A percentile compares a stretch with the other conserved stretches of the same genome.
Conservation (phyloP, 2,113 vertebrate species). For the Pelmatolapia mariae region DNA sequence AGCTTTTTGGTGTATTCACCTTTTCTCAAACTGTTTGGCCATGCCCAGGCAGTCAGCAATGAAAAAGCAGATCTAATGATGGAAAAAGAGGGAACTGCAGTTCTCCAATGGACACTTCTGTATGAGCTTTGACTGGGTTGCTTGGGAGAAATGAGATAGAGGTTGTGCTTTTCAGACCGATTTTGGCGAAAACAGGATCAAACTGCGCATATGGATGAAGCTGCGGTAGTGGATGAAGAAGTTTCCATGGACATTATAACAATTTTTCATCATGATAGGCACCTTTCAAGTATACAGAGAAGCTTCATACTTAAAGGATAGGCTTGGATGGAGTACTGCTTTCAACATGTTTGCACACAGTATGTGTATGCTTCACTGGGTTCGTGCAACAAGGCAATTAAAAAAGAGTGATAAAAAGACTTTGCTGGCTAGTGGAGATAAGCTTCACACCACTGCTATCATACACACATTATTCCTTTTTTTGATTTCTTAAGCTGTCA, state of each 20-base stretch:
- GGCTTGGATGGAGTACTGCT: neutral
- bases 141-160: neutral
- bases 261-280: neutral
- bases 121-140: neutral
- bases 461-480: slow-evolving; percentile 7
- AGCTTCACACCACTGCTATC: slow-evolving; percentile 1
- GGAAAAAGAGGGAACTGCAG: neutral
- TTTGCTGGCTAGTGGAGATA: slow-evolving; percentile 35
- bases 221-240: neutral
- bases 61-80: neutral
- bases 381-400: slow-evolving; percentile 31
- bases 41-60: neutral
- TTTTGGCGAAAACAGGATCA: neutral
- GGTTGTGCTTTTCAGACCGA: neutral
- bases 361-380: slow-evolving; percentile 9
- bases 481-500: neutral
- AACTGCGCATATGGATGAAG: neutral
- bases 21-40: neutral
- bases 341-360: slow-evolving; percentile 10
- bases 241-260: neutral
- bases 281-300: slow-evolving; percentile 5
- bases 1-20: neutral
- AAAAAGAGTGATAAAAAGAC: slow-evolving; percentile 14
- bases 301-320: neutral
- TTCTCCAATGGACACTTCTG: neutral